These are phyloP conservation scores for Plagiodera versicolora DNA, from an alignment of 2,888 invertebrate genomes.

Conservation along the genomic window DNA sequence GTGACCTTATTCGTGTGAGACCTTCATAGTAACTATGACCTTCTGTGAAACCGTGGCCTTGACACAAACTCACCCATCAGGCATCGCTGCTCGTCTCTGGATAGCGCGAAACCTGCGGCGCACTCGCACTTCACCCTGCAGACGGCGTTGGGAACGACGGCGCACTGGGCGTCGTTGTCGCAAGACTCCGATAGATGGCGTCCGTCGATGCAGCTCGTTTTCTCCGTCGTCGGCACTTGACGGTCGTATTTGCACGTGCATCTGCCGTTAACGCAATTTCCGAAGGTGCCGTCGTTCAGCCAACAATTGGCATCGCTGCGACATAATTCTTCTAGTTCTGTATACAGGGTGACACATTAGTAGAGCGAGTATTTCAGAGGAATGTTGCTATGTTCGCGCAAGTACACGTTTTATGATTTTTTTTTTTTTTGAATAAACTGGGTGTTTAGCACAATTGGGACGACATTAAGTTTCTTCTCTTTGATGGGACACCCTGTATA, in stretches of 20 bases:
- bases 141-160: conserved; percentile 41
- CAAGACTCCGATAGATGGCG: conserved; percentile 45
- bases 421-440: too few species aligned
- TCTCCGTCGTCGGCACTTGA: conserved; percentile 39
- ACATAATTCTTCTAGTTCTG: conserved; percentile 47
- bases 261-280: conserved; percentile 44
- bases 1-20: too few species aligned
- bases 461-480: too few species aligned
- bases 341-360: too few species aligned
- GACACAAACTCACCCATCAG: conserved; percentile 44
- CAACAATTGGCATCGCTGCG: conserved; percentile 44
- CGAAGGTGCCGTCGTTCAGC: conserved; percentile 41
- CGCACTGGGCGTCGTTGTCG: conserved; percentile 43
- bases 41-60: too few species aligned
- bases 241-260: conserved; percentile 45
- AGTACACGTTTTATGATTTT: too few species aligned
- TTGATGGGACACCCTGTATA: too few species aligned
- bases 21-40: too few species aligned
- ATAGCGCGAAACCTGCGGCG: conserved; percentile 42
- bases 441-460: too few species aligned
- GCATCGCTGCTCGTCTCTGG: conserved; percentile 42
- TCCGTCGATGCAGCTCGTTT: conserved; percentile 41
- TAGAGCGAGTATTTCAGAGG: too few species aligned
- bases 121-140: conserved; percentile 48
- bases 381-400: too few species aligned